Percentiles rank a stretch among this genome's conserved stretches.
These are phyloP conservation scores for Drosophila tripunctata DNA, from an alignment of 2,888 invertebrate genomes.

Conservation along the genomic window DNA sequence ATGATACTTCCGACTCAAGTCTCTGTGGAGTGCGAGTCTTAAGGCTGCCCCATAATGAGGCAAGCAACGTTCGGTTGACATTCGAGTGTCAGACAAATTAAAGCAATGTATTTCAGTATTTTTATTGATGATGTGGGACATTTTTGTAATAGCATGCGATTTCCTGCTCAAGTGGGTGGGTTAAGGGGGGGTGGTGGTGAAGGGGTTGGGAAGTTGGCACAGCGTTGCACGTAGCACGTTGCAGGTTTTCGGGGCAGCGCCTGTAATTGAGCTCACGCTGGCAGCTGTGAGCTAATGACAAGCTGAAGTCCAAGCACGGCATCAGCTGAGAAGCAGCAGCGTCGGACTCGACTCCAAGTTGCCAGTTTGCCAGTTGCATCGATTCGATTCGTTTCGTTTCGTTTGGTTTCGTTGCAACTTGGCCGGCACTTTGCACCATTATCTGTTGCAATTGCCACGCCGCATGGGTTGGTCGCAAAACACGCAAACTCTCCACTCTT, in stretches of 20 bases:
- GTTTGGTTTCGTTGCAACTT: constrained; percentile 28
- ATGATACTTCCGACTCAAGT: background rate
- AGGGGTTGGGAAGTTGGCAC: background rate
- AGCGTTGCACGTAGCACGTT: background rate
- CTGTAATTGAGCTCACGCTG: constrained; percentile 63
- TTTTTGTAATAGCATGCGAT: constrained; percentile 81
- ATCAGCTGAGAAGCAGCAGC: constrained; percentile 21
- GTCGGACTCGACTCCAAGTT: background rate
- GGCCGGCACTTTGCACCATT: constrained; percentile 72
- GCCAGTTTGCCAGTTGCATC: constrained; percentile 13
- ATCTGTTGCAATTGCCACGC: constrained; percentile 71
- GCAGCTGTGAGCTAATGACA: constrained; percentile 76
- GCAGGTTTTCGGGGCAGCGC: constrained; percentile 38
- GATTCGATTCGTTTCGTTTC: constrained; percentile 37
- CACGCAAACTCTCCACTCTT: constrained; percentile 40
- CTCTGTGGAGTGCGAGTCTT: background rate
- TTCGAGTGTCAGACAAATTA: constrained; percentile 69
- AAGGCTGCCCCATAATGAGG: constrained; percentile 1
- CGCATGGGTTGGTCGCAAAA: constrained; percentile 63
- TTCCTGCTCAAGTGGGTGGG: constrained; percentile 56
- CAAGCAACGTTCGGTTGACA: constrained; percentile 37
- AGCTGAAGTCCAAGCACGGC: constrained; percentile 66
- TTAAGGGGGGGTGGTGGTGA: background rate
- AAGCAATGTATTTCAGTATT: constrained; percentile 58
- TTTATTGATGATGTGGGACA: constrained; percentile 77